A percentile compares a stretch with the other conserved stretches of the same genome.
Conservation (phyloP, 2,113 vertebrate species). For the Hymenochirus boettgeri region DNA sequence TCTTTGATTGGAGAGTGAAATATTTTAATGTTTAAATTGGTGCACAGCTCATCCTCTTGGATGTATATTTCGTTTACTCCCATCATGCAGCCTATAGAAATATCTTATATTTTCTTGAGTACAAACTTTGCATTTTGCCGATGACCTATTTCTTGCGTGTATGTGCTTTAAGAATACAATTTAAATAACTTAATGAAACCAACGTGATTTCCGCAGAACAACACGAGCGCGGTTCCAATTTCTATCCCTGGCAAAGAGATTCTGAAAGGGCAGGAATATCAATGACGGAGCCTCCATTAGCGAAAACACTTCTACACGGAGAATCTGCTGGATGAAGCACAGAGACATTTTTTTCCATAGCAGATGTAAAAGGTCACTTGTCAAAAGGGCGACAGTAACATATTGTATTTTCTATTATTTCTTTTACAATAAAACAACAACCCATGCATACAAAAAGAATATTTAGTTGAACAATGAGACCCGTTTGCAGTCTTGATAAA, state of each 20-base stretch:
- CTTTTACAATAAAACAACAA: background rate
- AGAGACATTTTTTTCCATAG: slow-evolving; percentile 22
- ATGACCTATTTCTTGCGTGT: slow-evolving; percentile 31
- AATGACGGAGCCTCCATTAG: slow-evolving; percentile 32
- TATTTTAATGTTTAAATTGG: too few relatives aligned
- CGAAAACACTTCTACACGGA: slow-evolving; percentile 9
- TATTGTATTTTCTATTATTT: slow-evolving; percentile 21
- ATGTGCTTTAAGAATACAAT: slow-evolving; percentile 33
- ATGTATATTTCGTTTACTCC: too few relatives aligned
- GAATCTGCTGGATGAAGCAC: slow-evolving; percentile 11
- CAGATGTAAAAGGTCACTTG: slow-evolving; percentile 37
- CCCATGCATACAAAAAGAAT: background rate
- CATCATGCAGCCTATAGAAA: too few relatives aligned
- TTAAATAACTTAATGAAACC: slow-evolving; percentile 38
- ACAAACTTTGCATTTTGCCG: slow-evolving; percentile 23
- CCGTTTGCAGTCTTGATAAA: background rate
- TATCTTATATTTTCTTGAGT: too few relatives aligned
- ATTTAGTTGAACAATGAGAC: background rate
- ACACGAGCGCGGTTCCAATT: slow-evolving; percentile 18
- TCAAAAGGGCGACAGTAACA: slow-evolving; percentile 27
- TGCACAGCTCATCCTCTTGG: too few relatives aligned
- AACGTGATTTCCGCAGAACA: slow-evolving; percentile 21
- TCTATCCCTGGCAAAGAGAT: slow-evolving; percentile 17
- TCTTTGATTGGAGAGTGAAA: too few relatives aligned
- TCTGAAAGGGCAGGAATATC: slow-evolving; percentile 32